phyloP scores from a whole-genome alignment of 2,113 vertebrate species.

The Gallinago media region DNA sequence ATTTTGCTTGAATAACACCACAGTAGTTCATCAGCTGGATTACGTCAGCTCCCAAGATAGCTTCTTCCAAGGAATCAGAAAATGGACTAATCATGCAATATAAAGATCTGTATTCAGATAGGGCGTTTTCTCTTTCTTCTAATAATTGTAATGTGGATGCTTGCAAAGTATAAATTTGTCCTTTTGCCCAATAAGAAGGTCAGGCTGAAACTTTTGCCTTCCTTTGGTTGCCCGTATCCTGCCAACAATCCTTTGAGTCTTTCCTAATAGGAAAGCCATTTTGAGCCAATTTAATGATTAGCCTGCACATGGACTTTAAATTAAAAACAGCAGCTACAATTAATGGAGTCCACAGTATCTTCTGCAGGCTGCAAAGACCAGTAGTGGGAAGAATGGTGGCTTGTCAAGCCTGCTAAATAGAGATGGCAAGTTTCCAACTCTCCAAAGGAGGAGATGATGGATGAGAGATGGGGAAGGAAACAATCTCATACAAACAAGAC shows the following conservation, averaged over 20 bases:
- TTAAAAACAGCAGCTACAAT: constrained; percentile 46
- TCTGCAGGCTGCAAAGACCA: constrained; percentile 9
- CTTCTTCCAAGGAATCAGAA: background rate
- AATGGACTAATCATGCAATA: background rate
- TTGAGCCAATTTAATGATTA: constrained; percentile 24
- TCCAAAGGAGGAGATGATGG: constrained; percentile 24
- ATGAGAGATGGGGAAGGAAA: constrained; percentile 33
- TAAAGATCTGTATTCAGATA: background rate
- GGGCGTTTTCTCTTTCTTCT: background rate
- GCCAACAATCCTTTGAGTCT: background rate
- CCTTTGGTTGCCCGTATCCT: background rate
- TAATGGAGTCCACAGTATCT: constrained; percentile 4
- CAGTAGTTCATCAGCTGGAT: background rate
- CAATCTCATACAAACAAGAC: background rate
- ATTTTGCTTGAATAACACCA: background rate
- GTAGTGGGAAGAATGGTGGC: background rate
- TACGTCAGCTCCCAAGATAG: background rate
- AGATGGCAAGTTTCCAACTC: constrained; percentile 26
- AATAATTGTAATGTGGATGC: background rate
- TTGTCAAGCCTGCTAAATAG: constrained; percentile 20
- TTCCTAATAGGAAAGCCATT: constrained; percentile 1
- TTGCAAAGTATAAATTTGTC: background rate
- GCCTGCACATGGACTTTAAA: constrained; percentile 43
- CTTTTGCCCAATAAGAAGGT: background rate
- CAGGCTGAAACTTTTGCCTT: background rate